A percentile compares a stretch with the other conserved stretches of the same genome.
These are phyloP conservation scores for Hirtodrosophila cameraria DNA, from an alignment of 2,888 invertebrate species.

Conservation along the genomic window DNA sequence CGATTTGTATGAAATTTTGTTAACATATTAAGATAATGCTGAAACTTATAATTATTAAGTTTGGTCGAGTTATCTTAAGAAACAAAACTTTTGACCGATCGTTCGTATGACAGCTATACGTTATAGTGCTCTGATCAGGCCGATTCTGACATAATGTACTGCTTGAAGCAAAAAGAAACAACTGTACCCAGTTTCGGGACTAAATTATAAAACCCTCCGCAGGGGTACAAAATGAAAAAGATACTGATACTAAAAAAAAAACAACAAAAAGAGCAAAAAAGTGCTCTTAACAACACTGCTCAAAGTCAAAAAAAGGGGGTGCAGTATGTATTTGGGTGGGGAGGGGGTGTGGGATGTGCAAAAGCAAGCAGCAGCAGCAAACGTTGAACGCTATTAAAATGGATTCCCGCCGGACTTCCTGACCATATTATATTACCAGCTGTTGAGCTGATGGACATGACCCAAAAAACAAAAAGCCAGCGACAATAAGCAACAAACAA, in stretches of 20 bases:
- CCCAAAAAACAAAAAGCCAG: constrained; percentile 59
- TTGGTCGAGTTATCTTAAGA: no score
- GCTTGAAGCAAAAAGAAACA: no score
- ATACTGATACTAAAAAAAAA: constrained; percentile 38
- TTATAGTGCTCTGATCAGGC: no score
- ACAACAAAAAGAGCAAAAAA: constrained; percentile 12
- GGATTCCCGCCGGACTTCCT: constrained; percentile 80
- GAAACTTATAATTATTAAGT: no score
- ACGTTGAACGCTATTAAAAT: constrained; percentile 71
- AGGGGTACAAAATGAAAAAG: constrained; percentile 16
- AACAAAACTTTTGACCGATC: no score
- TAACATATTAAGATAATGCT: no score
- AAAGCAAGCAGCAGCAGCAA: constrained; percentile 16
- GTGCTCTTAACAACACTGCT: constrained; percentile 55
- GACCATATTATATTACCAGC: constrained; percentile 73
- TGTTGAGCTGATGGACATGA: constrained; percentile 74
- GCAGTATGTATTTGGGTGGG: neutral
- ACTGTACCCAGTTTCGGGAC: no score
- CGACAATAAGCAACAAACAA: neutral
- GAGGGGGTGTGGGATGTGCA: neutral
- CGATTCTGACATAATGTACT: no score
- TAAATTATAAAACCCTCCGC: no score
- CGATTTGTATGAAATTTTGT: no score
- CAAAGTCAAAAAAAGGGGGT: constrained; percentile 12
- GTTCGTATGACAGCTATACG: no score